Conservation (phyloP, 53 echinoderm and acorn worm species). For the Temnopleurus reevesii region DNA sequence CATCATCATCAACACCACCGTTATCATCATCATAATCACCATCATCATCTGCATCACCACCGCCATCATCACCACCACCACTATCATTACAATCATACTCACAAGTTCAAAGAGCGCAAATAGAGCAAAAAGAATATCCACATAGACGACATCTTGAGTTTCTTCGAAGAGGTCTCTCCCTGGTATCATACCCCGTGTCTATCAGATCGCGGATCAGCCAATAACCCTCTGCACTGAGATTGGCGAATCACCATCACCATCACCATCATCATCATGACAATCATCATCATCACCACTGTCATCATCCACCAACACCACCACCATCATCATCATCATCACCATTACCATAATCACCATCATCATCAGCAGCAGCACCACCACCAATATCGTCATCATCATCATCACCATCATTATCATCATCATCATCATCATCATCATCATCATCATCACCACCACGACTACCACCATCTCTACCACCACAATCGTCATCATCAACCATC, state of each 20-base stretch:
- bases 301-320: no score
- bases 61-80: not conserved
- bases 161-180: not conserved
- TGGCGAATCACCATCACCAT: not conserved
- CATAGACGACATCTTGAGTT: not conserved
- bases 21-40: not conserved
- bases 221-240: not conserved
- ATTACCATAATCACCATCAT: no score
- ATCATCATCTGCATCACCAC: no score
- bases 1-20: not conserved
- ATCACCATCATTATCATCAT: not conserved
- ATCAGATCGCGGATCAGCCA: not conserved
- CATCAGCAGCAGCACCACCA: not conserved
- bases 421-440: not conserved
- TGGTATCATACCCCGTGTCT: not conserved
- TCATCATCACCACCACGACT: no score
- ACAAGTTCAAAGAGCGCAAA: constrained; percentile 10
- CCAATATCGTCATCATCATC: not conserved
- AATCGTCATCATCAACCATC: no score
- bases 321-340: no score
- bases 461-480: no score
- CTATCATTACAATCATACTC: not conserved
- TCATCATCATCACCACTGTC: not conserved
- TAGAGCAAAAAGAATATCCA: not conserved
- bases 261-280: not conserved